Evolutionary conservation across 64 coral and sea anemone genomes (phyloP).

Genomic region (Porites australiensis): DNA sequence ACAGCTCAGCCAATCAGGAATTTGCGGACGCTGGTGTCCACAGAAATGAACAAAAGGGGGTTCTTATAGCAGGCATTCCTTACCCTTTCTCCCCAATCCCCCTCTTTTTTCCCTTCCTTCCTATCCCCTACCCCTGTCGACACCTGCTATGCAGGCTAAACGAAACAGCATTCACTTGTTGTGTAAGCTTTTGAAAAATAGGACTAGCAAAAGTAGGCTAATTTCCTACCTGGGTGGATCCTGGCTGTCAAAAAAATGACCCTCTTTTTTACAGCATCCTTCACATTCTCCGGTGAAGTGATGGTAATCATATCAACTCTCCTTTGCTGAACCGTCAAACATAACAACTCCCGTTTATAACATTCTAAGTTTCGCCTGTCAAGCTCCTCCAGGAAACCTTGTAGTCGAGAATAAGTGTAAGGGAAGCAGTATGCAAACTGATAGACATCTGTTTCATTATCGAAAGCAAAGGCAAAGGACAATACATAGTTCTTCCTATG

Average conservation of each 20-base stretch:
- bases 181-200: no score
- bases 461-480: constrained; percentile 98
- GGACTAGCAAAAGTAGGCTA: neutral
- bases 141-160: no score
- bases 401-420: constrained; percentile 92
- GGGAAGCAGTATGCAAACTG: constrained; percentile 99
- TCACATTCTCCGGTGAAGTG: constrained; percentile 82
- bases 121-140: no score
- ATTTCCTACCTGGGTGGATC: constrained; percentile 90
- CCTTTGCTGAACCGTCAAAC: constrained; percentile 90
- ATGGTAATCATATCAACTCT: constrained; percentile 91
- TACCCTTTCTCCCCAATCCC: no score
- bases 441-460: constrained; percentile 95
- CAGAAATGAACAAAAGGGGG: no score
- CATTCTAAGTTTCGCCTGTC: constrained; percentile 72
- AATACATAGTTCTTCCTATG: constrained; percentile 98
- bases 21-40: no score
- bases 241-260: constrained; percentile 97
- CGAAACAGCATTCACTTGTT: no score
- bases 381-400: constrained; percentile 84
- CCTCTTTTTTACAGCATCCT: constrained; percentile 69
- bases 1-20: no score
- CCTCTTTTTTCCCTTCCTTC: no score
- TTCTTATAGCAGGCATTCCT: no score
- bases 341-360: constrained; percentile 84